Percentiles rank a stretch among this genome's conserved stretches.
Conservation (phyloP, 2,888 invertebrate species). For the Pollenia amentaria region DNA sequence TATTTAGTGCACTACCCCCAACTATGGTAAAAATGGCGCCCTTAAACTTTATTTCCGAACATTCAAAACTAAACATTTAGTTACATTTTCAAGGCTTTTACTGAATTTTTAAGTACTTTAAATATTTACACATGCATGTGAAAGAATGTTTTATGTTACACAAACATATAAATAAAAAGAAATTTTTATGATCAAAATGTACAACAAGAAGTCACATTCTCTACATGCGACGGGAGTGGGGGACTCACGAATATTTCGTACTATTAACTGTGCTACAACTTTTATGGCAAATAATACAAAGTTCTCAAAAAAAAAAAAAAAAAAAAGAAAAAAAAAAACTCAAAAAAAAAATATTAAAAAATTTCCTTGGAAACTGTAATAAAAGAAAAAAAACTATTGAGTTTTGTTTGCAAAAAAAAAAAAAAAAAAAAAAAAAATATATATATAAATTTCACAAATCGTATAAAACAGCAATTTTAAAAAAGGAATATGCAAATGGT, state of each 20-base stretch:
- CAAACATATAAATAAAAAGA: conserved; percentile 5
- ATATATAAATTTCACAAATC: too few species aligned
- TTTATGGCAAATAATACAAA: conserved; percentile 15
- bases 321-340: neutral
- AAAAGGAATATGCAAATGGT: too few species aligned
- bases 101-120: neutral
- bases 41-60: too few species aligned
- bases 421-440: too few species aligned
- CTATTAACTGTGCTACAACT: conserved; percentile 12
- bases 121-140: neutral
- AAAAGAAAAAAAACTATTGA: too few species aligned
- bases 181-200: neutral
- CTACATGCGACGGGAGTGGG: neutral
- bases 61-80: too few species aligned
- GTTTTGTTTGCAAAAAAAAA: too few species aligned
- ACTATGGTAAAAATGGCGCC: too few species aligned
- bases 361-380: neutral
- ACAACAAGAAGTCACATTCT: neutral
- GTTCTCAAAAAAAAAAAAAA: neutral
- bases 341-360: neutral
- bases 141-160: too few species aligned
- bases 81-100: neutral
- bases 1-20: too few species aligned
- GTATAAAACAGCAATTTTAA: too few species aligned
- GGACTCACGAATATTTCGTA: neutral